Evolutionary conservation across 2,113 vertebrate genomes (phyloP).

Genomic region (Oreocharis arfaki): DNA sequence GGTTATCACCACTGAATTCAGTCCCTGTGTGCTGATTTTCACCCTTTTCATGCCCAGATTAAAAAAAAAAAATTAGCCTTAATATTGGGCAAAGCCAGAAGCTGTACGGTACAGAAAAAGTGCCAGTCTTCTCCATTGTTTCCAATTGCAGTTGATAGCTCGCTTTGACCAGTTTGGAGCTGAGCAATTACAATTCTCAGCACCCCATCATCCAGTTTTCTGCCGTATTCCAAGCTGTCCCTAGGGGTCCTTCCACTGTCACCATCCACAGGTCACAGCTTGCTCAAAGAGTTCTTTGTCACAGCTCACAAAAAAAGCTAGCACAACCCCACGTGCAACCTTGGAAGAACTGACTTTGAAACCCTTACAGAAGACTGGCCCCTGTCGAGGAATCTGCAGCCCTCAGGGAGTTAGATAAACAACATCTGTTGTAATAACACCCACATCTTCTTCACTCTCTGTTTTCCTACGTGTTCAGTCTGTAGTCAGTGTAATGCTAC

Average conservation of each 20-base stretch:
- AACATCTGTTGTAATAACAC: background rate
- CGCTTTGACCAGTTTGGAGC: background rate
- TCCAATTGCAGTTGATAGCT: background rate
- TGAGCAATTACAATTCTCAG: background rate
- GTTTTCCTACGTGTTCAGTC: background rate
- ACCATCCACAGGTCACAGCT: background rate
- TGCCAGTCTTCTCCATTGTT: background rate
- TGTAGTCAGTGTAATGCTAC: background rate
- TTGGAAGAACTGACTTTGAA: background rate
- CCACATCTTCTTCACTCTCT: background rate
- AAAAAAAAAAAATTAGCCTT: background rate
- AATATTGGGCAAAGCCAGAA: background rate
- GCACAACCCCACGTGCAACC: background rate
- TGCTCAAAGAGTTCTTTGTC: background rate
- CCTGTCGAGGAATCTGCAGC: background rate
- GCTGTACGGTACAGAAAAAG: background rate
- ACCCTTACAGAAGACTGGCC: background rate
- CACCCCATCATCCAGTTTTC: background rate
- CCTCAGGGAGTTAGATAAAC: background rate
- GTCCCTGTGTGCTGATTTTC: background rate
- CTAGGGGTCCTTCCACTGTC: background rate
- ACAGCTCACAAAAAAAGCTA: background rate
- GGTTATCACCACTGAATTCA: background rate
- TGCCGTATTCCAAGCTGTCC: background rate
- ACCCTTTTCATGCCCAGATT: background rate